Conservation (phyloP, 1,140 invertebrate genomes). For the Sesamia nonagrioides region DNA sequence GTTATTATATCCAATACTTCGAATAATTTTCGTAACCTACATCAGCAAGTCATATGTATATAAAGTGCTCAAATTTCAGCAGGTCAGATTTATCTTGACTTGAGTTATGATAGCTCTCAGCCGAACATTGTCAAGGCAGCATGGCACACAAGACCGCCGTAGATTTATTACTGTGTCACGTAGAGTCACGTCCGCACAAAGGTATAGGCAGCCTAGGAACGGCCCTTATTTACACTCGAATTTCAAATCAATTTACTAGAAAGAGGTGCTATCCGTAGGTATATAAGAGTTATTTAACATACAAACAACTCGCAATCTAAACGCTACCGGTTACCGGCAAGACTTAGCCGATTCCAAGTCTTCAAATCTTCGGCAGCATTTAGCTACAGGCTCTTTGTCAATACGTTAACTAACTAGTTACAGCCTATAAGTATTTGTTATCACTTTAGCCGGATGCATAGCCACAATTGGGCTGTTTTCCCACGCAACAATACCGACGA, state of each 20-base stretch:
- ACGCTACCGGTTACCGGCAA: neutral
- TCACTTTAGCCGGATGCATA: constrained; percentile 28
- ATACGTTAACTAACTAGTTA: constrained; percentile 10
- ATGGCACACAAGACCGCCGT: neutral
- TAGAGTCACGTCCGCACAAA: neutral
- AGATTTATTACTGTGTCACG: constrained; percentile 19
- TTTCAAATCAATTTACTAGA: neutral
- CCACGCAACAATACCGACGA: constrained; percentile 65
- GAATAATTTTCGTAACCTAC: neutral
- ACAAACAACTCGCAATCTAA: neutral
- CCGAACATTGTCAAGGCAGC: constrained; percentile 10
- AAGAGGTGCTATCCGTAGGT: neutral
- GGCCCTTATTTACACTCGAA: neutral
- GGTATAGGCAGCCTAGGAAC: neutral
- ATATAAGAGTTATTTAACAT: neutral
- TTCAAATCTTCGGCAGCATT: neutral
- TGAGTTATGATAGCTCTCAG: constrained; percentile 32
- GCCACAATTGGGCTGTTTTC: constrained; percentile 70
- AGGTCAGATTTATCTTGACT: neutral
- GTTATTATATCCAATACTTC: neutral
- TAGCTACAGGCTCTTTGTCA: neutral
- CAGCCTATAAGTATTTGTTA: constrained; percentile 21
- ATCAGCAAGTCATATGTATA: neutral
- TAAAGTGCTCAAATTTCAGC: constrained; percentile 1
- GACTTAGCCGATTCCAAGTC: too few relatives aligned